A percentile compares a stretch with the other conserved stretches of the same genome.
These are phyloP conservation scores for Cydia splendana DNA, from an alignment of 1,140 invertebrate genomes.

Conservation along the genomic window DNA sequence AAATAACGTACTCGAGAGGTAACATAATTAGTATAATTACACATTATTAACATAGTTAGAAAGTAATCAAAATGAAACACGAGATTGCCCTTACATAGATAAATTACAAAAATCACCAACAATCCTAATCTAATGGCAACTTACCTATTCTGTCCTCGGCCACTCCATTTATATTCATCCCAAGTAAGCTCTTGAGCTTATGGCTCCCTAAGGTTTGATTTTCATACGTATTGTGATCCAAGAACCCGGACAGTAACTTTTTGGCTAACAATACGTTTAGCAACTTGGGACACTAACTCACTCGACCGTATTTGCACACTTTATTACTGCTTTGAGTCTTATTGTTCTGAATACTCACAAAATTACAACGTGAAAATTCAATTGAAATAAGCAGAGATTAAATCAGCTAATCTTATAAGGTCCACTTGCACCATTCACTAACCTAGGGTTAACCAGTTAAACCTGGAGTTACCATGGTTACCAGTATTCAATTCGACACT, in stretches of 20 bases:
- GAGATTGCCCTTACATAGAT: no score
- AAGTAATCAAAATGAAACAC: no score
- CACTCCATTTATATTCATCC: constrained; percentile 7
- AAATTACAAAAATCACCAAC: no score
- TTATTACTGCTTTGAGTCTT: not conserved
- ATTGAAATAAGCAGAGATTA: not conserved
- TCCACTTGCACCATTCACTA: no score
- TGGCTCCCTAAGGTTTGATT: constrained; percentile 20
- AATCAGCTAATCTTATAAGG: no score
- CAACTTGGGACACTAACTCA: not conserved
- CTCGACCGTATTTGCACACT: not conserved
- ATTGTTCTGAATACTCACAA: not conserved
- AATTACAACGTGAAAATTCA: not conserved
- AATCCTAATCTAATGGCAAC: no score
- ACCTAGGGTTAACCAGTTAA: no score
- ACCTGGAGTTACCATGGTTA: no score
- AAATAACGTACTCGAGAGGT: no score
- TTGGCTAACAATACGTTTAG: not conserved
- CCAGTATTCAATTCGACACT: no score
- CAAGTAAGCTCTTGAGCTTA: not conserved
- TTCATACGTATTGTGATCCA: constrained; percentile 11
- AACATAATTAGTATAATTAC: no score
- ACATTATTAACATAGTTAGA: no score
- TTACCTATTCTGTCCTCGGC: not conserved
- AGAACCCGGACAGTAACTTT: not conserved